Base-by-base conservation (phyloP, 2,888 invertebrate genomes). In the Thera britannica region DNA sequence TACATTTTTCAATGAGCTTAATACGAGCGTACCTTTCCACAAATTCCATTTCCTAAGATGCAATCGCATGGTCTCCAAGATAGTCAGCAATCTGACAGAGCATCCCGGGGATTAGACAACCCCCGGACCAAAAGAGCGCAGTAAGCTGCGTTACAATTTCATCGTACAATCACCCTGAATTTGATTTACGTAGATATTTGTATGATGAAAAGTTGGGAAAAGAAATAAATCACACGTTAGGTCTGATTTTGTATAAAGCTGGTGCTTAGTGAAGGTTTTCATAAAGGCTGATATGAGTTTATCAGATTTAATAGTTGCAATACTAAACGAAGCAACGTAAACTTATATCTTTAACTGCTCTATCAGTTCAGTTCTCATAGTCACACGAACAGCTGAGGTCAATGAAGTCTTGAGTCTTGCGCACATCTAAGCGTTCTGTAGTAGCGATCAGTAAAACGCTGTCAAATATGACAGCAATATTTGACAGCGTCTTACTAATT, bases 161-260 rank as follows among this genome's bases (percentile, higher is more conserved):
- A 83, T 85, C 80, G 79, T 83, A 83, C 84, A 85, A 86, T 85
- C 84, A 81, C 78, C 78, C 74, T 78, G 77, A 83, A 86, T 89
- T 88, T 90, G 90, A 87, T 89, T 90, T 88, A 89, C 84, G 88
- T 81, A 83, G 83, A 84, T 46, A 80, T 76, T 78, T 72, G 76
- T 78, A 83, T 87, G 86, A 86, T 87, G 83, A 86, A 90, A 89
- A 88, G 85, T 84, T 83, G 83, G 83, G 77, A 78, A 89, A n/a
- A 49, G 48, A 12, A 23, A 23, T 23, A 23, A 51, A 23, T 23
- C 51, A 51, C 23, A 51, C 7, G n/a, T 23, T 12, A 6, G 51
- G 23, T 51, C 51, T 23, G 51, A 51, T 7, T 51, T 23, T 2
- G 23, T 23, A 51, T 51, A 23, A 11, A 7, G 7, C 41, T 48